Evolutionary conservation across 1,140 invertebrate genomes (phyloP).

Genomic region (Drusus annulatus): DNA sequence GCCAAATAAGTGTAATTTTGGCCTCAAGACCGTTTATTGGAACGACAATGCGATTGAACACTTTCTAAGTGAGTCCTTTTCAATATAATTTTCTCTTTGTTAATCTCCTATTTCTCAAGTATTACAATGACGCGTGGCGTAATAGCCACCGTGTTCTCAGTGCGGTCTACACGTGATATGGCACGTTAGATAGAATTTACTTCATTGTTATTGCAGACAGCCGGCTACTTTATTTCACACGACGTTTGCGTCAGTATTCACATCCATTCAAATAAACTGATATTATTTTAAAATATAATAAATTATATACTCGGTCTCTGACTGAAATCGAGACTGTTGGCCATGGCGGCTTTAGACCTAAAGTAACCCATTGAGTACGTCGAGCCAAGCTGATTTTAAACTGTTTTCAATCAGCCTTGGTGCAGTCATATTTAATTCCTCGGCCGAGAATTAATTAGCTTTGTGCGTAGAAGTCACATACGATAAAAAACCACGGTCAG

Average conservation of each 20-base stretch:
- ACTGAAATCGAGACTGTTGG: not conserved
- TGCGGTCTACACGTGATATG: constrained; percentile 17
- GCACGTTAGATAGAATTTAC: constrained; percentile 35
- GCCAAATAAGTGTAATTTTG: too few species aligned
- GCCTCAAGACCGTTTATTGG: too few species aligned
- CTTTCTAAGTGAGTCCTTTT: constrained; percentile 47
- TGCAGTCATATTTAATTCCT: not conserved
- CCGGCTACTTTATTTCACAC: constrained; percentile 35
- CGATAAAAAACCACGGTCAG: too few species aligned
- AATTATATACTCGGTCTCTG: too few species aligned
- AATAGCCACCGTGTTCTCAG: constrained; percentile 39
- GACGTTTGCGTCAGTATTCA: constrained; percentile 41
- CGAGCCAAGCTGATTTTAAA: not conserved
- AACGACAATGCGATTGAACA: constrained; percentile 3
- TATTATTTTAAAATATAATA: constrained; percentile 36
- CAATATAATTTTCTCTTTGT: constrained; percentile 51
- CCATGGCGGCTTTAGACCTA: not conserved
- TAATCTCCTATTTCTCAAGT: constrained; percentile 51
- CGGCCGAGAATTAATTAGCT: too few species aligned
- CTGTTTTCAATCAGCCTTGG: not conserved
- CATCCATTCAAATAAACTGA: constrained; percentile 32
- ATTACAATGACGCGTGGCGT: constrained; percentile 40
- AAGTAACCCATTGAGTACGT: not conserved
- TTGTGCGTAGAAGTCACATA: too few species aligned
- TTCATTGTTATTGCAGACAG: constrained; percentile 34